Evolutionary conservation across 2,113 vertebrate species (phyloP), one percentile per base, ranked within the genome.

Genomic region (Mirounga angustirostris): DNA sequence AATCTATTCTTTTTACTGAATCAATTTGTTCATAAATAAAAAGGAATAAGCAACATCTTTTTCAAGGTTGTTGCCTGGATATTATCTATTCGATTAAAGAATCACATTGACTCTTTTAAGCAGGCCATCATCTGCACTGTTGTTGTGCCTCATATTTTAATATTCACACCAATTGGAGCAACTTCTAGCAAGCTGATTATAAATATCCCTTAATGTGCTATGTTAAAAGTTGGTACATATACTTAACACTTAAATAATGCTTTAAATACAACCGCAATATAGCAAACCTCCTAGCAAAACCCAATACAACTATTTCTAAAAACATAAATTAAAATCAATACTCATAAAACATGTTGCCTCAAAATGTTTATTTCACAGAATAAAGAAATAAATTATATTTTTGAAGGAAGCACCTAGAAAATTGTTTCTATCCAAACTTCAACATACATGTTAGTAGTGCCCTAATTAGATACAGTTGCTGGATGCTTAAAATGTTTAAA

Each of bases 401-500:
- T 95, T 65, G 18, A 85, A 86, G 11, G 1, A 74, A 82, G 28
- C 12, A 74, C 33, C 93, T 93, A 89, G 12, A 84, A 89, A 84
- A 84, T 1, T 7, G 1, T 89, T 93, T 91, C 92, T 76, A 22
- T 15, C 12, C 36, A 59, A 94, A 92, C 96, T 43, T 52, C 15
- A 97, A 28, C 5, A 56, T 52, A 54, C 18, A 40, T 18, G 93
- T 84, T 88, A 59, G 18, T 59, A 81, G 54, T 63, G 12, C 5
- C 79, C 67, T 93, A 96, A 95, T 92, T 97, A 96, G 30, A 91
- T 71, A 80, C 7, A 78, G 22, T 84, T 88, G 59, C 5, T 69
- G 82, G 24, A 8, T 80, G 85, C 28, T 95, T 78, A 78, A 78
- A 50, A 10, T 87, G 28, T 82, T 80, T 92, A 97, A 98, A 97